Evolutionary conservation across 1,140 invertebrate species (phyloP).

Genomic region (Dreissena rostriformis): DNA sequence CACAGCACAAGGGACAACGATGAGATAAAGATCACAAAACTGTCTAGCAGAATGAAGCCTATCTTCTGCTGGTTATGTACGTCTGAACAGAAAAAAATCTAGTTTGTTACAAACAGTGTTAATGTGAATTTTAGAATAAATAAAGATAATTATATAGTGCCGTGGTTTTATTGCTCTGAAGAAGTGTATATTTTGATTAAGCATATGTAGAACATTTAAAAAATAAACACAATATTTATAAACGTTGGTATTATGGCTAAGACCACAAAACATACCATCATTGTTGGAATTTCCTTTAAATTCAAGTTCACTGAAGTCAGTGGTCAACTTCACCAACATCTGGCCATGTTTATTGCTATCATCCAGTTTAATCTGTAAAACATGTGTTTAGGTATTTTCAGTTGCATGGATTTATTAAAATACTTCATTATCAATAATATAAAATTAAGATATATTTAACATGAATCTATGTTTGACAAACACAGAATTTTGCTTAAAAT

Average conservation of each 20-base stretch:
- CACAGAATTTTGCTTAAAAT: no score
- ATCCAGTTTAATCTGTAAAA: slow-evolving; percentile 88
- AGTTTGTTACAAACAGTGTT: background rate
- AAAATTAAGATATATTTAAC: no score
- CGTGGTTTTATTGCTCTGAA: no score
- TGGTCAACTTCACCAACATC: slow-evolving; percentile 91
- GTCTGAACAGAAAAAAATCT: slow-evolving; percentile 56
- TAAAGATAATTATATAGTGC: background rate
- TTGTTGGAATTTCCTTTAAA: slow-evolving; percentile 90
- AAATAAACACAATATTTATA: no score
- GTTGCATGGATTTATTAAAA: no score
- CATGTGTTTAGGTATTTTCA: slow-evolving; percentile 15
- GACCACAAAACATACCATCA: slow-evolving; percentile 56
- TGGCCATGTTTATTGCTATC: slow-evolving; percentile 98
- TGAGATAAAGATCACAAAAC: slow-evolving; percentile 93
- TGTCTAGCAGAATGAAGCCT: slow-evolving; percentile 87
- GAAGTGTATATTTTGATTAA: no score
- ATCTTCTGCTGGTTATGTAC: slow-evolving; percentile 69
- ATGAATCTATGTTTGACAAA: no score
- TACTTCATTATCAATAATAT: no score
- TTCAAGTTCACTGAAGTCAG: slow-evolving; percentile 88
- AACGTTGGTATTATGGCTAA: no score
- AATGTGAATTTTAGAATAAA: background rate
- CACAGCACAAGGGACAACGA: slow-evolving; percentile 92
- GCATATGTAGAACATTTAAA: no score